Evolutionary conservation across 2,797 vertebrate genomes (phyloP).

Genomic region (Carcharodon carcharias): DNA sequence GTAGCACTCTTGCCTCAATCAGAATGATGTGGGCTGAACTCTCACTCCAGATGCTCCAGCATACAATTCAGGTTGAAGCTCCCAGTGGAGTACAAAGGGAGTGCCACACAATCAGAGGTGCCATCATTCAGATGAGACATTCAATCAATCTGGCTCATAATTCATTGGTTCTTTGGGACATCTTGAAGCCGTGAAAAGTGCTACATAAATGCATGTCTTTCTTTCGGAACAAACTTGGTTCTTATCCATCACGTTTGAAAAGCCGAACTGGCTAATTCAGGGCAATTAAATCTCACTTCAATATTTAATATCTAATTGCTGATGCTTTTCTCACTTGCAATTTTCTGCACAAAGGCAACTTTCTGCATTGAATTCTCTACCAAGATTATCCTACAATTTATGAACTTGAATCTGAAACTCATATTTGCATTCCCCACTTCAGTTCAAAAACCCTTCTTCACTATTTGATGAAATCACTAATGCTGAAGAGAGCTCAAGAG

Average conservation of each 20-base stretch:
- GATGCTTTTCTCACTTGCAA: not conserved
- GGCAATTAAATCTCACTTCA: not conserved
- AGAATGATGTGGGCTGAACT: not conserved
- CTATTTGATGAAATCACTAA: not conserved
- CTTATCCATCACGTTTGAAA: not conserved
- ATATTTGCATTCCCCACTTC: not conserved
- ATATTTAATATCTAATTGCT: not conserved
- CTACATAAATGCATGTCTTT: not conserved
- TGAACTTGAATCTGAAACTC: not conserved
- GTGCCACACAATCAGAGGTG: not conserved
- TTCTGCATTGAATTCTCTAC: not conserved
- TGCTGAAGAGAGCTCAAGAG: not conserved
- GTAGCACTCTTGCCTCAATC: not conserved
- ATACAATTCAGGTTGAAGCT: no score
- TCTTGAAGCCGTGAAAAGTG: not conserved
- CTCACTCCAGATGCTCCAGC: not conserved
- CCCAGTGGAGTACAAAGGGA: not conserved
- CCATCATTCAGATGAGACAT: not conserved
- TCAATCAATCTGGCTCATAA: not conserved
- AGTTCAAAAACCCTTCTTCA: not conserved
- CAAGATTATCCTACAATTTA: not conserved
- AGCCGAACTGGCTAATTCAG: not conserved
- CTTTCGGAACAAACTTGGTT: not conserved
- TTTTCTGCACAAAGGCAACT: constrained; percentile 22
- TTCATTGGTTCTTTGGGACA: not conserved